Percentiles rank a stretch among this genome's conserved stretches.
Conservation (phyloP, 2,888 invertebrate genomes). For the Diaprepes abbreviatus region DNA sequence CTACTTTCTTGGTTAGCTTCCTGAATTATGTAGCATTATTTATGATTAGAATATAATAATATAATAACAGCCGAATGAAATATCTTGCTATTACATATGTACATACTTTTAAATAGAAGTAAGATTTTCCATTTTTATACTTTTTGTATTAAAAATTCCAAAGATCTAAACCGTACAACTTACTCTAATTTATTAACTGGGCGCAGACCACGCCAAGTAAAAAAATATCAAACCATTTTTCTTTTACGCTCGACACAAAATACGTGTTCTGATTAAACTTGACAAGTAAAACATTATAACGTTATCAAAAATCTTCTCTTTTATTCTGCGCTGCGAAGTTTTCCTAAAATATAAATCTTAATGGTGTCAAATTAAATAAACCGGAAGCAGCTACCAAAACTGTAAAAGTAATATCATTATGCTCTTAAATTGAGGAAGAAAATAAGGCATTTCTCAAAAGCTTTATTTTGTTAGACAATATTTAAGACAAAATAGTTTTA, state of each 20-base stretch:
- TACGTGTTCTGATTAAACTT: slow-evolving; percentile 14
- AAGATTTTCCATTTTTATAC: no score
- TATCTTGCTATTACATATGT: no score
- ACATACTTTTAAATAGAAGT: no score
- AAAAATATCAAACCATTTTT: slow-evolving; percentile 11
- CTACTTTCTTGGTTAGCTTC: no score
- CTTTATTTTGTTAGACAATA: background rate
- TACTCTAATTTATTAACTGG: slow-evolving; percentile 2
- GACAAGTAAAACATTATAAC: slow-evolving; percentile 13
- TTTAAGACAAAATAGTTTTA: background rate
- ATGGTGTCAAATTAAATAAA: slow-evolving; percentile 21
- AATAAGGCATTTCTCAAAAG: background rate
- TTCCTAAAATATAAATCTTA: slow-evolving; percentile 14
- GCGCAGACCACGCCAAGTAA: background rate
- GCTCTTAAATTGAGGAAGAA: background rate
- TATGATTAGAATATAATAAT: no score
- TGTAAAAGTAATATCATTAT: slow-evolving; percentile 19
- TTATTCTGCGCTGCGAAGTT: slow-evolving; percentile 11
- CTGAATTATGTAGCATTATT: no score
- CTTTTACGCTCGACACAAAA: slow-evolving; percentile 3
- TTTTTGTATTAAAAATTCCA: no score
- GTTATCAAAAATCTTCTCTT: slow-evolving; percentile 21
- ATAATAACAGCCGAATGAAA: no score
- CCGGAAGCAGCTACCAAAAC: slow-evolving; percentile 12
- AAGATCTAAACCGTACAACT: no score